Percentiles rank a stretch among this genome's conserved stretches.
Conservation (phyloP, 23 tunicate species). For the Ascidia mentula region DNA sequence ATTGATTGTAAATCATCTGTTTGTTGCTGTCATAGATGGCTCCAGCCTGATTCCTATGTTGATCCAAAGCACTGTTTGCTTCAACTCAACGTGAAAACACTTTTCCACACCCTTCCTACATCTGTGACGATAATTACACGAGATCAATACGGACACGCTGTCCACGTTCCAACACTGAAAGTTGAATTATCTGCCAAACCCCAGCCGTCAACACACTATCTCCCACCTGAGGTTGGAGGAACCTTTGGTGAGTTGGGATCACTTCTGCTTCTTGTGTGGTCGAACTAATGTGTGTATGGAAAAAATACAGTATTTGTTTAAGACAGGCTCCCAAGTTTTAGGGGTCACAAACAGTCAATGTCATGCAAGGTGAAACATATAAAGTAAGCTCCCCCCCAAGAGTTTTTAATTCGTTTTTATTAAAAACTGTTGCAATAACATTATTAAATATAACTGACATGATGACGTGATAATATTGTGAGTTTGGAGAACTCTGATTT, state of each 20-base stretch:
- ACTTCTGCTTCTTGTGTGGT: not conserved
- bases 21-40: slow-evolving; percentile 39
- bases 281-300: too few relatives aligned
- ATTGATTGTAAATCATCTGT: not conserved
- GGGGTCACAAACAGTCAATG: too few relatives aligned
- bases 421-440: too few relatives aligned
- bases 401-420: too few relatives aligned
- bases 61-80: slow-evolving; percentile 60
- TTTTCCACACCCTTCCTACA: slow-evolving; percentile 55
- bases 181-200: slow-evolving; percentile 62
- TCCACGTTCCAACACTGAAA: slow-evolving; percentile 60
- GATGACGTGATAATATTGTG: too few relatives aligned
- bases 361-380: too few relatives aligned
- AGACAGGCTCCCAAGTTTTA: too few relatives aligned
- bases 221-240: not conserved
- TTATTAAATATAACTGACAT: too few relatives aligned
- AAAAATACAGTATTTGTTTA: too few relatives aligned
- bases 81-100: slow-evolving; percentile 35
- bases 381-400: too few relatives aligned
- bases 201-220: slow-evolving; percentile 26
- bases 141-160: slow-evolving; percentile 65
- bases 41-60: slow-evolving; percentile 75
- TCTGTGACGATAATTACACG: slow-evolving; percentile 54
- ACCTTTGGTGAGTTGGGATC: not conserved
- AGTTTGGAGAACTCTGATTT: too few relatives aligned